Evolutionary conservation across 2,888 invertebrate species (phyloP), one percentile per base, ranked within the genome.

Genomic region (Ochlodes sylvanus): DNA sequence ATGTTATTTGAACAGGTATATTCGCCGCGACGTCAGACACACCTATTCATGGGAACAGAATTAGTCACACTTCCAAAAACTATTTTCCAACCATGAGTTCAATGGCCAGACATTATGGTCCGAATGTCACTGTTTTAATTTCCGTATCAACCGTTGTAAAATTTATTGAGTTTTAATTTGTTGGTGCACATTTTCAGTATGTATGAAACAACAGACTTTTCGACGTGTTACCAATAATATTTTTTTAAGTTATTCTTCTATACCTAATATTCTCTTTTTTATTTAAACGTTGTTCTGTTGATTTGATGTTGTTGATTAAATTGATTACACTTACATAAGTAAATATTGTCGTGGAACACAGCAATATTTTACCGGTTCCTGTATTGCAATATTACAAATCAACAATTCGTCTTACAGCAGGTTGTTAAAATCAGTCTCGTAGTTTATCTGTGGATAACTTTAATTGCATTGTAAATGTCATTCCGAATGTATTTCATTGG

Each of bases 11-110:
- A 67, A 74, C 83, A 84, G 85, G 82, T 86, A 80, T 70, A 68
- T 79, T 77, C 77, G 67, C 71, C 57, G 76, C 76, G 76, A 71
- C 73, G 73, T 73, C 74, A 75, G 72, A 70, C 73, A 67, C 58
- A 74, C 78, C 75, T 75, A 72, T 75, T 72, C 73, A 78, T 77
- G 77, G 72, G 75, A 73, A 73, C 69, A 57, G 75, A 75, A 83
- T 88, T 88, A 86, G 85, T 87, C 87, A 87, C 77, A 76, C 77
- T 73, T 76, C 78, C 80, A 76, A 84, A 83, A 82, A 79, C 77
- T 73, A 76, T 78, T 79, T 76, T 27, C 58, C 54, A 75, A 71
- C 73, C 70, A 72, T 14, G 63, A 76, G 83, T 76, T 76, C 82
- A 78, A 76, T 79, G 82, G 84, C 82, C 83, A 73, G 73, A 44